Conservation (phyloP, 2,888 invertebrate species). For the Ochropleura plecta region DNA sequence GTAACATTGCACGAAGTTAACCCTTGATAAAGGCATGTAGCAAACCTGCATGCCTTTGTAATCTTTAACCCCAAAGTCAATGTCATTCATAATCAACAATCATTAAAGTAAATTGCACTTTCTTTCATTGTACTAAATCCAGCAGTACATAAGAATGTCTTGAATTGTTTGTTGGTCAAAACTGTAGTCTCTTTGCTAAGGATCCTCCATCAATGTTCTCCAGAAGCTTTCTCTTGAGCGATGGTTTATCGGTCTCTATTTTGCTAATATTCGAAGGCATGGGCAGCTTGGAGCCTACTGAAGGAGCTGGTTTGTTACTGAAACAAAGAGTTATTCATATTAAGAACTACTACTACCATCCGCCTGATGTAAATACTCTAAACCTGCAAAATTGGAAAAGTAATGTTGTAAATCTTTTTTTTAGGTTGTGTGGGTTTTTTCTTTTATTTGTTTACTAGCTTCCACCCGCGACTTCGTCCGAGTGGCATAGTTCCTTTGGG, state of each 20-base stretch:
- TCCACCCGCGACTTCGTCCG: too few species aligned
- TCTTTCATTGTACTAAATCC: slow-evolving; percentile 70
- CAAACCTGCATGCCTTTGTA: not conserved
- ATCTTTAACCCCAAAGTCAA: slow-evolving; percentile 22
- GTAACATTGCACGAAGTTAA: slow-evolving; percentile 29
- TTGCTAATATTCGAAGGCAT: slow-evolving; percentile 92
- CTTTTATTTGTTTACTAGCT: too few species aligned
- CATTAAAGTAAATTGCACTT: slow-evolving; percentile 74
- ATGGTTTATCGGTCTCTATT: slow-evolving; percentile 92
- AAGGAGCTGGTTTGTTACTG: slow-evolving; percentile 97
- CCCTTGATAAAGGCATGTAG: slow-evolving; percentile 2
- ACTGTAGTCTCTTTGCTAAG: slow-evolving; percentile 92
- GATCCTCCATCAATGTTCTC: slow-evolving; percentile 93
- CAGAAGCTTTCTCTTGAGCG: slow-evolving; percentile 94
- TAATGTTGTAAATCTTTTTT: not conserved
- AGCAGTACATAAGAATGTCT: slow-evolving; percentile 61
- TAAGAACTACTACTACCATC: too few species aligned
- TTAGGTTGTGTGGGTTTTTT: too few species aligned
- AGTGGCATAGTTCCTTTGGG: too few species aligned
- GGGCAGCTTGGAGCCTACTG: slow-evolving; percentile 95
- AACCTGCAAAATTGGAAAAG: slow-evolving; percentile 87
- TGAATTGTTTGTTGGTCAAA: slow-evolving; percentile 80
- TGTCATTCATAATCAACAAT: slow-evolving; percentile 49
- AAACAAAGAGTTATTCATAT: slow-evolving; percentile 59
- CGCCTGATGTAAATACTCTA: slow-evolving; percentile 98